These are phyloP conservation scores for Ruditapes philippinarum DNA, from an alignment of 1,140 invertebrate genomes.

Conservation along the genomic window DNA sequence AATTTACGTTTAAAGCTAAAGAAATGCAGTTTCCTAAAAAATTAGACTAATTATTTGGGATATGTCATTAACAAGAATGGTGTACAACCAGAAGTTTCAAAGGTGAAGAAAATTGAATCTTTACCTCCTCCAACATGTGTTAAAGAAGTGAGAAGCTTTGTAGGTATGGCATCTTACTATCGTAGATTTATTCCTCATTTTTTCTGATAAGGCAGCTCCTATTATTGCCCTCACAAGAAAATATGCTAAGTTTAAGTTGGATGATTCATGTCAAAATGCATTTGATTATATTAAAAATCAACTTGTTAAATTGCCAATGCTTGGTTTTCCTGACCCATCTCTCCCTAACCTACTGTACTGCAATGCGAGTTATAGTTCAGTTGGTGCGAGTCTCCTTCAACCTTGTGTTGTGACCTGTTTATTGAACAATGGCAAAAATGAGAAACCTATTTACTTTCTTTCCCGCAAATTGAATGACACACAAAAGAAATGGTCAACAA, in stretches of 20 bases:
- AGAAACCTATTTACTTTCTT: constrained; percentile 70
- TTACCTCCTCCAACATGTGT: neutral
- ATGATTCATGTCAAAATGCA: constrained; percentile 21
- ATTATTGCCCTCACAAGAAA: constrained; percentile 64
- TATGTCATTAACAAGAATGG: neutral
- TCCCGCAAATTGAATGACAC: constrained; percentile 71
- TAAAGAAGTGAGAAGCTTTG: constrained; percentile 47
- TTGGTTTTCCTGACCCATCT: constrained; percentile 36
- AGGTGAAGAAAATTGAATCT: neutral
- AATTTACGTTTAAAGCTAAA: constrained; percentile 41
- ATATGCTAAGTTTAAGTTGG: constrained; percentile 47
- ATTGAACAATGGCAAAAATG: neutral
- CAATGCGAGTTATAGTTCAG: constrained; percentile 38
- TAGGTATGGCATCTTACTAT: constrained; percentile 70
- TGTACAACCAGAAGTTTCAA: neutral
- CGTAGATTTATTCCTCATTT: constrained; percentile 71
- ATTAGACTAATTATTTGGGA: neutral
- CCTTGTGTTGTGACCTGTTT: neutral
- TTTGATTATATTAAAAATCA: constrained; percentile 61
- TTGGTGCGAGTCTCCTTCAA: constrained; percentile 45
- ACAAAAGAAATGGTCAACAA: constrained; percentile 68
- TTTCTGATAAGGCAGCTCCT: constrained; percentile 55
- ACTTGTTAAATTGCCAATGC: constrained; percentile 26
- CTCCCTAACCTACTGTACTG: constrained; percentile 49
- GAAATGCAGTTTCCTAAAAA: constrained; percentile 59